Base-by-base conservation (phyloP, 2,888 invertebrate species). In the Apotomis turbidana region DNA sequence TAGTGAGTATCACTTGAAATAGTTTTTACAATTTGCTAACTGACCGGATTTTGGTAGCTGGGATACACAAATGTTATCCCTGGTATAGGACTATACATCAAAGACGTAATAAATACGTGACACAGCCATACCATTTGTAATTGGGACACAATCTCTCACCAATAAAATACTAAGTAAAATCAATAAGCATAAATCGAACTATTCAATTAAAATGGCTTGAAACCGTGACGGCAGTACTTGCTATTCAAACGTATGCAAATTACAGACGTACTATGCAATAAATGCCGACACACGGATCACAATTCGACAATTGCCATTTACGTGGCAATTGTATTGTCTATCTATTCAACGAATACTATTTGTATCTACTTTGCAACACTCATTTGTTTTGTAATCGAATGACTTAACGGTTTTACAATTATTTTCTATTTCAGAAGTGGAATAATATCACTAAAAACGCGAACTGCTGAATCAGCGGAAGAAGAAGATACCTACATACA, bases 191-290 rank as follows among this genome's bases (percentile, higher is more conserved):
- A 88, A 87, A 93, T 89, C 85, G 89, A 90, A 91, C 86, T 88
- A 90, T 92, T 90, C 90, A 92, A 92, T 93, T 92, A 91, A 89
- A 91, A 87, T 88, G 85, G 86, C 87, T 88, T 85, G 84, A 88
- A 89, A 88, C 90, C 87, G 81, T 91, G 90, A 89, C 91, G 88
- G 76, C 78, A 83, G 85, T 86, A 90, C 90, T 93, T 91, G 91
- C 89, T 92, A 93, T 93, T 92, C 93, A 93, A 93, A 93, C 93
- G 89, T 90, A 93, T 93, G 93, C 91, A 93, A 93, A 93, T 93
- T 90, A 87, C 89, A 89, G 89, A 89, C 92, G 91, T 90, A 91
- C 91, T 89, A 89, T 91, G 91, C 92, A 93, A 93, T 93, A 93
- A 93, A 93, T 92, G 92, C 90, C 87, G 90, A 90, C 88, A 90